Conservation (phyloP, 1,140 invertebrate genomes). For the Hormaphis cornu region DNA sequence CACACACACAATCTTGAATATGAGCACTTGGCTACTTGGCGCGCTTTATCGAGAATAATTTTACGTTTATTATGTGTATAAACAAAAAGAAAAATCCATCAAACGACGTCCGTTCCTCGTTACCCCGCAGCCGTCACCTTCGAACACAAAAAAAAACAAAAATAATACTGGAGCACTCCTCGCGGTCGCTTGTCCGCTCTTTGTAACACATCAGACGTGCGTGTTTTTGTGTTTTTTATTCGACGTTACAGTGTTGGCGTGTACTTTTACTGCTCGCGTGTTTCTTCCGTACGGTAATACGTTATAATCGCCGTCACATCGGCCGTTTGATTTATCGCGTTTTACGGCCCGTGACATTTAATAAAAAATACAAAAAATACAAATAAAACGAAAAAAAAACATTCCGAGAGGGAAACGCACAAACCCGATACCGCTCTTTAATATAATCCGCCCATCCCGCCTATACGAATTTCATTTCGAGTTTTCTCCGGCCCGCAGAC, state of each 20-base stretch:
- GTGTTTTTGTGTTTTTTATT: neutral
- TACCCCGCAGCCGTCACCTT: neutral
- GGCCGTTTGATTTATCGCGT: constrained; percentile 17
- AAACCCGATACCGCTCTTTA: constrained; percentile 10
- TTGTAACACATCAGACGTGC: neutral
- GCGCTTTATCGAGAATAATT: neutral
- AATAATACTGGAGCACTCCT: too few relatives aligned
- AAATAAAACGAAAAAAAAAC: constrained; percentile 6
- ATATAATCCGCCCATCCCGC: constrained; percentile 23
- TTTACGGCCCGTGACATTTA: constrained; percentile 3
- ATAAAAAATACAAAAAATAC: neutral
- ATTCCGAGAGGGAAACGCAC: constrained; percentile 1
- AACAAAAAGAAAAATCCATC: neutral
- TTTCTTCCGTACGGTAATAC: constrained; percentile 17
- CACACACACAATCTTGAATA: neutral
- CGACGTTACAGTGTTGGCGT: neutral
- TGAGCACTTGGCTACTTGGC: constrained; percentile 6
- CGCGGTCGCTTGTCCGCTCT: neutral
- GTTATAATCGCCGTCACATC: constrained; percentile 30
- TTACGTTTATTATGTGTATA: neutral
- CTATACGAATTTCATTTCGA: constrained; percentile 30
- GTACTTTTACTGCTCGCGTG: neutral
- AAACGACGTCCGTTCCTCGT: neutral
- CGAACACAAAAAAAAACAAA: too few relatives aligned
- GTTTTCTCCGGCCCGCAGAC: constrained; percentile 3